These are phyloP conservation scores for Sciaenops ocellatus DNA, from an alignment of 2,797 vertebrate species.

Conservation along the genomic window DNA sequence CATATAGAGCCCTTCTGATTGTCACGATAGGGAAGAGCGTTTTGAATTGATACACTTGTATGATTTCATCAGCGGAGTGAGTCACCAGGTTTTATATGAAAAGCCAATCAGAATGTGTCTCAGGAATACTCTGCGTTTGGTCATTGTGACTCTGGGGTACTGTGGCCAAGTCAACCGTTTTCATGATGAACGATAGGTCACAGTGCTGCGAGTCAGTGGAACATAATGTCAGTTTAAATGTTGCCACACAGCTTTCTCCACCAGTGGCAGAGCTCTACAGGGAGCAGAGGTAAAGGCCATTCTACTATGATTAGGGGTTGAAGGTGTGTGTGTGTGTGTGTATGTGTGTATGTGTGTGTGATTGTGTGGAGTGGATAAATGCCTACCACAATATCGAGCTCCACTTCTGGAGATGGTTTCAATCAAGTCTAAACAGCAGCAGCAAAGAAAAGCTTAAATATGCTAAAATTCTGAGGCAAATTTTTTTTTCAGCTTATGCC, in stretches of 20 bases:
- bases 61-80: conserved; percentile 49
- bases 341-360: conserved; percentile 42
- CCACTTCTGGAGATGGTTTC: conserved; percentile 70
- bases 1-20: conserved; percentile 68
- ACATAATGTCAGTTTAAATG: conserved; percentile 81
- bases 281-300: conserved; percentile 81
- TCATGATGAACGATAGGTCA: conserved; percentile 81
- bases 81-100: conserved; percentile 45
- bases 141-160: conserved; percentile 68
- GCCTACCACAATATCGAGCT: conserved; percentile 75
- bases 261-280: conserved; percentile 72
- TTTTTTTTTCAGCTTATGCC: conserved; percentile 78
- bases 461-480: conserved; percentile 82
- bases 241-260: conserved; percentile 75
- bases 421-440: conserved; percentile 83
- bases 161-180: conserved; percentile 78
- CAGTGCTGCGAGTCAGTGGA: conserved; percentile 80
- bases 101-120: conserved; percentile 69
- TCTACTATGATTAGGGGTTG: conserved; percentile 80
- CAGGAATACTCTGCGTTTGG: conserved; percentile 58
- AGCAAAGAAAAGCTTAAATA: conserved; percentile 82
- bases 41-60: conserved; percentile 45
- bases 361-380: conserved; percentile 72
- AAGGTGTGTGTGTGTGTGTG: conserved; percentile 54
- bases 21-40: conserved; percentile 62